Evolutionary conservation across 1,140 invertebrate species (phyloP).

Genomic region (Oreohelix idahoensis): DNA sequence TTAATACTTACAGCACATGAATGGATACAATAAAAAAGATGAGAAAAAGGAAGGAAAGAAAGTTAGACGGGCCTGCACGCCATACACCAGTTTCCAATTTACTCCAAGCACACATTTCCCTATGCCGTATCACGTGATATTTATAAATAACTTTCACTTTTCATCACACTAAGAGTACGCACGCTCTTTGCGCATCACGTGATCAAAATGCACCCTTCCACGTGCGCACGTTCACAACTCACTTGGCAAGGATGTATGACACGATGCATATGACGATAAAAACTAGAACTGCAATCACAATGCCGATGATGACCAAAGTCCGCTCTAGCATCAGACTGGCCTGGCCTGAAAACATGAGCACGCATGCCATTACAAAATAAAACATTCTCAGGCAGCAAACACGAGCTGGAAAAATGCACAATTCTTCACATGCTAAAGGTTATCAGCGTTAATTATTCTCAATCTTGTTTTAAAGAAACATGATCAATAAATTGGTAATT

Average conservation of each 20-base stretch:
- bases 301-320: constrained; percentile 47
- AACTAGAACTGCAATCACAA: constrained; percentile 48
- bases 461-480: too few species aligned
- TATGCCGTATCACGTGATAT: too few species aligned
- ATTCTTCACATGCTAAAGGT: neutral
- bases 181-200: neutral
- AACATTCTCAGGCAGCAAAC: neutral
- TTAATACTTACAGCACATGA: too few species aligned
- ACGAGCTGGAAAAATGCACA: neutral
- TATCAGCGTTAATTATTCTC: too few species aligned
- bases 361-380: neutral
- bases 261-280: constrained; percentile 51
- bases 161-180: too few species aligned
- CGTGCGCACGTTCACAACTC: constrained; percentile 24
- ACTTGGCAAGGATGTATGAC: constrained; percentile 50
- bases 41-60: too few species aligned
- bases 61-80: too few species aligned
- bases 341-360: constrained; percentile 40
- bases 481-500: too few species aligned
- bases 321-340: constrained; percentile 42
- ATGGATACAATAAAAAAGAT: too few species aligned
- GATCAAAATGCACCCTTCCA: neutral
- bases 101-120: too few species aligned
- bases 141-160: too few species aligned
- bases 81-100: too few species aligned